Base-by-base conservation (phyloP, 2,113 vertebrate genomes). In the Orientallactaga bullata region DNA sequence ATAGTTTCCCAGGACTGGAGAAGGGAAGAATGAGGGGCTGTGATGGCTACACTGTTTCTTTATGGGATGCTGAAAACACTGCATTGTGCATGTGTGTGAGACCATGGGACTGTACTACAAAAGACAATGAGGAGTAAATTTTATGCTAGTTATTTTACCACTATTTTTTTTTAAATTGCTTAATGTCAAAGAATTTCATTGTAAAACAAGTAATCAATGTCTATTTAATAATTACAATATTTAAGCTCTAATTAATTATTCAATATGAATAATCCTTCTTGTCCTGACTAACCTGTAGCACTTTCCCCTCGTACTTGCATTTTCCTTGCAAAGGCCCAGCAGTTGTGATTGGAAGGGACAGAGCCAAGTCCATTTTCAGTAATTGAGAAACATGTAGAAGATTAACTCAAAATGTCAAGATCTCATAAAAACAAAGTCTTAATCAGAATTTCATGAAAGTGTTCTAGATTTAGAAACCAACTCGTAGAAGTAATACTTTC, bases 391-490 rank as follows among this genome's bases (percentile, higher is more conserved):
- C 1, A 3, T 60, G 35, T 86, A 42, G 72, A 74, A 42, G 26
- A 60, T 66, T 74, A 88, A 60, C 42, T 88, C 28, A 87, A 17
- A 90, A 83, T 94, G 81, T 28, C 28, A 76, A 71, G 51, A 85
- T 39, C 47, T 93, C 51, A 37, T 90, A 51, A 68, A 91, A 94
- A 65, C 21, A 94, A 77, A 79, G 37, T 58, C n/a, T 88, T 83
- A n/a, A 42, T 94, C 35, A 77, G 18, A 65, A 87, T 66, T 73
- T 86, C 13, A 15, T 86, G 15, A 68, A 91, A 81, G 35, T 72
- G 0, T 72, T 92, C 58, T 91, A 82, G 77, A 93, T 30, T 93
- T 84, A 18, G 95, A 93, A 61, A 80, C 3, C 32, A 26, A 74
- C 83, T 89, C 58, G 76, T 76, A 81, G 85, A 85, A 79, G 30